phyloP scores from a whole-genome alignment of 2,888 invertebrate species.

The Conchocele bisecta region DNA sequence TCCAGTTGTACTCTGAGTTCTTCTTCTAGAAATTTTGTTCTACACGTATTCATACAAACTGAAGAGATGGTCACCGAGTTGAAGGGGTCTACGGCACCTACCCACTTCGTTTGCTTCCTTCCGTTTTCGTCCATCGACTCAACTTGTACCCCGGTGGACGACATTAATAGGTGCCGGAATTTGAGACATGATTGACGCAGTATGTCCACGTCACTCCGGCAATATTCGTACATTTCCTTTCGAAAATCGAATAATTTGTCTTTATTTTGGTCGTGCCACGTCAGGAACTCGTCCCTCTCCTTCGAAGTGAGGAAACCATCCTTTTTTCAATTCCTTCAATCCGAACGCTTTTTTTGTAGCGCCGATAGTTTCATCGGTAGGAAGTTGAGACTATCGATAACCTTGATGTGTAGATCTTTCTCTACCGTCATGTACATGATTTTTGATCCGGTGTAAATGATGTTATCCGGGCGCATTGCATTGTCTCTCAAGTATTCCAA shows the following conservation, averaged over 20 bases:
- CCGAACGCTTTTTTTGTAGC: constrained; percentile 45
- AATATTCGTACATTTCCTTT: constrained; percentile 55
- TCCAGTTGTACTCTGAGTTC: constrained; percentile 30
- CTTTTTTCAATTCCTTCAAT: constrained; percentile 30
- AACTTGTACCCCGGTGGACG: constrained; percentile 8
- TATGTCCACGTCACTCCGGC: constrained; percentile 53
- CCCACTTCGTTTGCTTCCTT: too few species aligned
- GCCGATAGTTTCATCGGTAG: constrained; percentile 36
- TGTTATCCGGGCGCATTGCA: constrained; percentile 19
- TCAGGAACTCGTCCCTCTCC: constrained; percentile 8
- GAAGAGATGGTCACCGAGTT: constrained; percentile 36
- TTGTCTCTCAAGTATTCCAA: constrained; percentile 45
- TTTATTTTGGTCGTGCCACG: too few species aligned
- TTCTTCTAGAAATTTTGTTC: constrained; percentile 38
- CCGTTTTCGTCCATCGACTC: too few species aligned
- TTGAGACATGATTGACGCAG: constrained; percentile 18
- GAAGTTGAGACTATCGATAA: constrained; percentile 41
- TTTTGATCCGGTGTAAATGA: constrained; percentile 31
- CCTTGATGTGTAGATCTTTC: constrained; percentile 21
- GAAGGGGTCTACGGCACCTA: constrained; percentile 18
- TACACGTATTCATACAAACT: constrained; percentile 43
- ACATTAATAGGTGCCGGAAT: constrained; percentile 12
- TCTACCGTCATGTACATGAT: constrained; percentile 39
- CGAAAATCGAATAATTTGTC: constrained; percentile 53
- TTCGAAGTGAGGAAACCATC: constrained; percentile 44